Evolutionary conservation across 2,113 vertebrate species (phyloP).

Genomic region (Colinus virginianus): DNA sequence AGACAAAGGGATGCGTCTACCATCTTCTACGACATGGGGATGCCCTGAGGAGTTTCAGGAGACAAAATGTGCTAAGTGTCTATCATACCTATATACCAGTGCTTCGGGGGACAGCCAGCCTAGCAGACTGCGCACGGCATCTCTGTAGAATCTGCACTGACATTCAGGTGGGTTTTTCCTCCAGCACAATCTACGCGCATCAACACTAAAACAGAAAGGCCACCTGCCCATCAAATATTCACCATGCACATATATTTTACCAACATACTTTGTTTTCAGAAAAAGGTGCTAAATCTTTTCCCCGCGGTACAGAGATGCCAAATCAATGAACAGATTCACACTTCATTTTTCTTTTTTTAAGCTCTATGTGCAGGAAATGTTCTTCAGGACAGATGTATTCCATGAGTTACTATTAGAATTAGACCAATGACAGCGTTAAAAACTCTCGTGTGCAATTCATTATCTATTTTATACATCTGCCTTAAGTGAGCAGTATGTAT

Average conservation of each 20-base stretch:
- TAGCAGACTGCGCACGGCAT: slow-evolving; percentile 49
- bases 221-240: slow-evolving; percentile 61
- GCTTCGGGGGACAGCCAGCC: slow-evolving; percentile 46
- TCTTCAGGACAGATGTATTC: background rate
- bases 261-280: slow-evolving; percentile 27
- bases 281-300: slow-evolving; percentile 52
- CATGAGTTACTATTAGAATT: background rate
- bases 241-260: background rate
- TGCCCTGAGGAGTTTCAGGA: slow-evolving; percentile 60
- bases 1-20: slow-evolving; percentile 59
- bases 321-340: slow-evolving; percentile 34
- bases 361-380: background rate
- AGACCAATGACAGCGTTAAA: background rate
- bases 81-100: slow-evolving; percentile 11
- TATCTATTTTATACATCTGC: background rate
- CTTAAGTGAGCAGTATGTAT: background rate
- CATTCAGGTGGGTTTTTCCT: slow-evolving; percentile 71
- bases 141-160: slow-evolving; percentile 49
- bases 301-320: background rate
- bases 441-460: background rate
- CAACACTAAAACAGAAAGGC: slow-evolving; percentile 66
- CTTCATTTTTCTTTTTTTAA: background rate
- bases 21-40: slow-evolving; percentile 51
- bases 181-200: slow-evolving; percentile 40
- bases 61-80: slow-evolving; percentile 46